Base-by-base conservation (phyloP, 1,140 invertebrate genomes). In the Drosophila ananassae region DNA sequence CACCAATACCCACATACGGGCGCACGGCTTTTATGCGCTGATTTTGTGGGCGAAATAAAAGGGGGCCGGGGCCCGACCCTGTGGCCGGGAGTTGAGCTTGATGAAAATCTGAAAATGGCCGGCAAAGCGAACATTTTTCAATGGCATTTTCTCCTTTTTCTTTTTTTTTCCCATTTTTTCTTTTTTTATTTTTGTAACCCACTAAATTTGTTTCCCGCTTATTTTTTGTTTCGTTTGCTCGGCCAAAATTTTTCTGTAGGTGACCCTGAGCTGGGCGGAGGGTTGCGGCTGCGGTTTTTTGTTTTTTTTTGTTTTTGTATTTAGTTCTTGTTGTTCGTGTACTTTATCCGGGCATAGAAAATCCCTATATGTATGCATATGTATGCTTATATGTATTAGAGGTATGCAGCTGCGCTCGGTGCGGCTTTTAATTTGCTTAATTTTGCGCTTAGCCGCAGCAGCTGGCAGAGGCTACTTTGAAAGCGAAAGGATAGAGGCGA, bases 341-440 rank as follows among this genome's bases (percentile, higher is more conserved):
- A 56, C 30, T 30, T 24, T 37, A 28, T 24, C 64, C 30, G 21
- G 39, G 21, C 51, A 69, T 69, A 68, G 34, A 67, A 77, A 66
- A 73, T 28, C 13, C 17, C 28, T 28, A 28, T 1, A 5, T 66
- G 66, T 60, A 73, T 41, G 46, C 32, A 52, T 37, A 6, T 5
- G 71, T 28, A 28, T 28, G 25, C 25, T 8, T 10, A 32, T 53
- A 79, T 79, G 69, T 47, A 17, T 6, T 22, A 6, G 63, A 87
- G 78, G 68, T 89, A 89, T 87, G 83, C 78, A 87, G 78, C 79
- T 89, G 39, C 68, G 25, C 74, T 81, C 61, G 56, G 69, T 82
- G 82, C 59, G 83, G 83, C 79, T 89, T 87, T 87, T 87, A 87
- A 87, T 87, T 87, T 89, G 83, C 82, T 87, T 87, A 87, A 87